Evolutionary conservation across 2,888 invertebrate species (phyloP), one percentile per base, ranked within the genome.

Genomic region (Hypomecis atomaria): DNA sequence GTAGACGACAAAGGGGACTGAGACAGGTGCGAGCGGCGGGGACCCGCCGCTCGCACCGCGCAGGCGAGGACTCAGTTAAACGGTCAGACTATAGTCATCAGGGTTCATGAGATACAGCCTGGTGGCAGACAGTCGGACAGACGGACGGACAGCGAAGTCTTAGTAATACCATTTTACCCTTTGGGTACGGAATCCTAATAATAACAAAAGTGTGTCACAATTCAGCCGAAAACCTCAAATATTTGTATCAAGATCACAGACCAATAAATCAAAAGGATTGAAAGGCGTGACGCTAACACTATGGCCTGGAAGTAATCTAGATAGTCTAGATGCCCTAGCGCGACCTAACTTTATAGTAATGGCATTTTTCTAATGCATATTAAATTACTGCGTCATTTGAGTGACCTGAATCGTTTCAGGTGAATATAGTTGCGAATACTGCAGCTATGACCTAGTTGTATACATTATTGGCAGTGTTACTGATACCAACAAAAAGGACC

Each of bases 391-490:
- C 67, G 74, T 66, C 68, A 69, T 53, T 69, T 65, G 62, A 67
- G 63, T 70, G 72, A 77, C 72, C 75, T 65, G 72, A 70, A 77
- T 77, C 68, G 63, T 67, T 65, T 47, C 65, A 66, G 66, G 67
- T 64, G 64, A 67, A 69, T 62, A 56, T 62, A 62, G 43, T 57
- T 36, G 43, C 48, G 54, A 58, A 54, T 43, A 69, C 61, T 23
- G 3, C 23, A 23, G 23, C 23, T 67, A 67, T 70, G 62, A 70
- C 77, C 75, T 69, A 75, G 61, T 72, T 77, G 59, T n/a, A 8
- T 43, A 36, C 36, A 34, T 6, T 66, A 72, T 69, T 56, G 62
- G 66, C 65, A 52, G 10, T 9, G n/a, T n/a, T 52, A 10, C 52
- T 33, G 6, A 33, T 23, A 23, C 40, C 40, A 52, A 23, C 23